A percentile compares a stretch with the other conserved stretches of the same genome.
These are phyloP conservation scores for Toxotes lorentzi DNA, from an alignment of 2,797 vertebrate genomes.

Conservation along the genomic window DNA sequence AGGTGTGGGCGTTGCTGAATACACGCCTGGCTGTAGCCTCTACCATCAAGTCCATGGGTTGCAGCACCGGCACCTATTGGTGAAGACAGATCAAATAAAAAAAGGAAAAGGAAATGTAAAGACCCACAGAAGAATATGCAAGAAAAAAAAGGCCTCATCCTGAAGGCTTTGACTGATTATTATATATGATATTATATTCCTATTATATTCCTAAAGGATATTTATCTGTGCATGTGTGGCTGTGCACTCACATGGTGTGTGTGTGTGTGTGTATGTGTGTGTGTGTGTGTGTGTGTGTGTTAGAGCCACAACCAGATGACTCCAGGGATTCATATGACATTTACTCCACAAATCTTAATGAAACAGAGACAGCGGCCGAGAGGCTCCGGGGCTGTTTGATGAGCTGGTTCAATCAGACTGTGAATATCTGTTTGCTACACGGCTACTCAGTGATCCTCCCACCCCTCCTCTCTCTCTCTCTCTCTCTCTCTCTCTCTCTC, in stretches of 20 bases:
- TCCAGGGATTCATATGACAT: conserved; percentile 70
- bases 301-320: conserved; percentile 34
- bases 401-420: conserved; percentile 59
- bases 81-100: conserved; percentile 9
- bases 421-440: conserved; percentile 60
- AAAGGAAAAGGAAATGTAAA: neutral
- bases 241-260: conserved; percentile 10
- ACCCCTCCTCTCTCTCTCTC: neutral
- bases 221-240: conserved; percentile 27
- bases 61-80: conserved; percentile 93
- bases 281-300: conserved; percentile 16
- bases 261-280: conserved; percentile 15
- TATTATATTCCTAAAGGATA: conserved; percentile 33
- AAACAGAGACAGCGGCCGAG: conserved; percentile 58
- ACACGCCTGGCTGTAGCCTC: conserved; percentile 93
- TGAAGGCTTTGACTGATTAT: conserved; percentile 11
- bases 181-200: too few relatives aligned
- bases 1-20: conserved; percentile 96
- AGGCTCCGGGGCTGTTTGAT: conserved; percentile 66
- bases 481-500: conserved; percentile 1
- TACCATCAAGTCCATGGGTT: conserved; percentile 97
- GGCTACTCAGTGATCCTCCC: conserved; percentile 40
- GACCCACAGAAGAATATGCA: conserved; percentile 7
- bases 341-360: conserved; percentile 71
- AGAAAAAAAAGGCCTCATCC: neutral